Conservation (phyloP, 2,113 vertebrate genomes). For the Hippocampus zosterae region DNA sequence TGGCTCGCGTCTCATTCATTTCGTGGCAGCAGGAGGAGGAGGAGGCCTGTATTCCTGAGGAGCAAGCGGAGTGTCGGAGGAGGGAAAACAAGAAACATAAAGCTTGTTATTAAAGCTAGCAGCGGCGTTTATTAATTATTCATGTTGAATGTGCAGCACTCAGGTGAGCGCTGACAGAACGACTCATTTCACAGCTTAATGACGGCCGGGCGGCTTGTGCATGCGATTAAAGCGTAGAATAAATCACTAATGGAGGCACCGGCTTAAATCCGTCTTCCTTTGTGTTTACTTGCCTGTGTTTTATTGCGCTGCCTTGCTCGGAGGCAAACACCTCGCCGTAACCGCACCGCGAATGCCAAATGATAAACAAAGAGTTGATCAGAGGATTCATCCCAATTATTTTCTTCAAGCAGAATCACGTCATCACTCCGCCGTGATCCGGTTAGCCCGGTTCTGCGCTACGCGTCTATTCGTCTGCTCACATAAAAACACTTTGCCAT, state of each 20-base stretch:
- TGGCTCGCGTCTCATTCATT: constrained; percentile 65
- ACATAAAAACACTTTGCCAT: constrained; percentile 22
- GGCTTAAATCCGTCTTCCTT: constrained; percentile 65
- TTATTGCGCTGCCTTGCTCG: constrained; percentile 64
- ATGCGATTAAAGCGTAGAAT: constrained; percentile 55
- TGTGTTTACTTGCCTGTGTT: constrained; percentile 64
- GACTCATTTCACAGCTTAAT: constrained; percentile 90
- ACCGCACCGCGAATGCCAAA: constrained; percentile 53
- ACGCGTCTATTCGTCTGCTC: constrained; percentile 39
- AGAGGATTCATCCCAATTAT: constrained; percentile 46
- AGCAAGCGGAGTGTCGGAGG: constrained; percentile 27
- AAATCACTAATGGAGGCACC: constrained; percentile 64
- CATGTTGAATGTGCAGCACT: constrained; percentile 97
- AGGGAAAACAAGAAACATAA: constrained; percentile 73
- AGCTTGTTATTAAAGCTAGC: constrained; percentile 98
- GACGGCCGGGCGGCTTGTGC: constrained; percentile 68
- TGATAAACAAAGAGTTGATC: constrained; percentile 23
- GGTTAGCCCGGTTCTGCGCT: constrained; percentile 40
- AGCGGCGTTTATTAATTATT: constrained; percentile 99
- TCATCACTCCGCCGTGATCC: constrained; percentile 63
- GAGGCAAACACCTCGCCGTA: constrained; percentile 63
- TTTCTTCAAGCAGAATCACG: constrained; percentile 43
- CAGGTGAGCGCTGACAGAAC: constrained; percentile 93
- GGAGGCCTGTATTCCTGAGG: constrained; percentile 19
- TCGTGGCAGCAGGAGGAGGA: constrained; percentile 41